These are phyloP conservation scores for Lasioglossum baleicum DNA, from an alignment of 1,140 invertebrate genomes.

Conservation along the genomic window DNA sequence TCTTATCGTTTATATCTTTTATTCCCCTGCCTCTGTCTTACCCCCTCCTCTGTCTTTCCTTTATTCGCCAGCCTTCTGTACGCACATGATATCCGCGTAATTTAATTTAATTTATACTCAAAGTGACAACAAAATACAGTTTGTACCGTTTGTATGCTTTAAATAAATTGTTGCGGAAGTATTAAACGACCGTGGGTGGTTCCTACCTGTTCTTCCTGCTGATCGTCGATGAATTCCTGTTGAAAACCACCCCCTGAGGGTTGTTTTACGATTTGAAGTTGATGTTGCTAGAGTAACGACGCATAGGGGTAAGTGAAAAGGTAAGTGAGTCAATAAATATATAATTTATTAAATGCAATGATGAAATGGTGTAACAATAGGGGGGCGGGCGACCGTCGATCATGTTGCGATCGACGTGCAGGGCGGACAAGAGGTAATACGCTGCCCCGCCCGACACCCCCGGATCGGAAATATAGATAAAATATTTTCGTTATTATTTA, in stretches of 20 bases:
- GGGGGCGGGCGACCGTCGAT: slow-evolving; percentile 71
- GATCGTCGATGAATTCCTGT: neutral
- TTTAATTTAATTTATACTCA: slow-evolving; percentile 76
- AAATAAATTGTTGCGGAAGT: slow-evolving; percentile 79
- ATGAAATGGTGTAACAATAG: slow-evolving; percentile 81
- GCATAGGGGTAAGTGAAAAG: slow-evolving; percentile 59
- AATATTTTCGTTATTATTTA: slow-evolving; percentile 81
- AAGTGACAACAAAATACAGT: slow-evolving; percentile 71
- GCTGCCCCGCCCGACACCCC: slow-evolving; percentile 67
- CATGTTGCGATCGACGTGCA: slow-evolving; percentile 55
- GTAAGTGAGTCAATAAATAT: slow-evolving; percentile 78
- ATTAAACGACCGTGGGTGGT: slow-evolving; percentile 26
- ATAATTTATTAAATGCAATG: slow-evolving; percentile 81
- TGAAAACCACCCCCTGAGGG: neutral
- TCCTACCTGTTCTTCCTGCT: neutral
- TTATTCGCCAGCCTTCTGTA: slow-evolving; percentile 36
- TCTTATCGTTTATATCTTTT: slow-evolving; percentile 20
- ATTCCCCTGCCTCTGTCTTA: slow-evolving; percentile 21
- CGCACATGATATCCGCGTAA: slow-evolving; percentile 68
- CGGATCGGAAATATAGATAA: slow-evolving; percentile 80
- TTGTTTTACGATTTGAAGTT: neutral
- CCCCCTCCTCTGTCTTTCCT: slow-evolving; percentile 22
- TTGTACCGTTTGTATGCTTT: slow-evolving; percentile 81
- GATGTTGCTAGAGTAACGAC: slow-evolving; percentile 11
- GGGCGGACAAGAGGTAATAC: slow-evolving; percentile 72